phyloP scores from a whole-genome alignment of 1,140 invertebrate species.

The Bombus affinis region DNA sequence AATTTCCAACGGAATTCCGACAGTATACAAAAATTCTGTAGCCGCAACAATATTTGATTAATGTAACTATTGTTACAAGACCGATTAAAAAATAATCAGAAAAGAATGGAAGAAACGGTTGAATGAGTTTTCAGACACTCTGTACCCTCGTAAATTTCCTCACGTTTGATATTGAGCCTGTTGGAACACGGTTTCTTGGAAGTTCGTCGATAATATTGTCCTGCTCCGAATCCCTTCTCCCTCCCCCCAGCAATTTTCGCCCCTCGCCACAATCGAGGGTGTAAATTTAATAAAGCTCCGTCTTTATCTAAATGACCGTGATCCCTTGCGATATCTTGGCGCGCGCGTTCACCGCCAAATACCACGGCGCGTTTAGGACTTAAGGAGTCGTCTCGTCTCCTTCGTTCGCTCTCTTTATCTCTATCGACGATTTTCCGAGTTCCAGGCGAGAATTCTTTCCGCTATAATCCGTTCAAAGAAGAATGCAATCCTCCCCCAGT shows the following conservation, averaged over 20 bases:
- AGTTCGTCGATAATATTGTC: constrained; percentile 30
- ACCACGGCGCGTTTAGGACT: neutral
- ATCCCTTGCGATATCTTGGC: constrained; percentile 62
- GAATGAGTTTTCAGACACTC: neutral
- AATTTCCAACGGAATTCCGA: no score
- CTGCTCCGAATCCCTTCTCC: neutral
- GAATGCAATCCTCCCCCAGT: constrained; percentile 62
- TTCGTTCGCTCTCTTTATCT: constrained; percentile 58
- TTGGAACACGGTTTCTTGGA: neutral
- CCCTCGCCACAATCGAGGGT: constrained; percentile 41
- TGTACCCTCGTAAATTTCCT: neutral
- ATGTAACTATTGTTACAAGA: neutral
- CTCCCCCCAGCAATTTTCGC: neutral
- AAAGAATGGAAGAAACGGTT: neutral
- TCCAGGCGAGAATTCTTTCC: constrained; percentile 64
- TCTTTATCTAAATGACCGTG: constrained; percentile 76
- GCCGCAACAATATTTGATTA: neutral
- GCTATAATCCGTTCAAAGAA: constrained; percentile 72
- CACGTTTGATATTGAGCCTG: neutral
- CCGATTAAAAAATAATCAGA: neutral
- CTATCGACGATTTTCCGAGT: constrained; percentile 55
- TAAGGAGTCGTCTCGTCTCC: neutral
- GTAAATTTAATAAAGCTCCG: constrained; percentile 76
- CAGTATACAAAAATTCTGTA: no score
- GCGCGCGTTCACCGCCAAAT: neutral